Conservation (phyloP, 2,113 vertebrate genomes). For the Semicossyphus pulcher region DNA sequence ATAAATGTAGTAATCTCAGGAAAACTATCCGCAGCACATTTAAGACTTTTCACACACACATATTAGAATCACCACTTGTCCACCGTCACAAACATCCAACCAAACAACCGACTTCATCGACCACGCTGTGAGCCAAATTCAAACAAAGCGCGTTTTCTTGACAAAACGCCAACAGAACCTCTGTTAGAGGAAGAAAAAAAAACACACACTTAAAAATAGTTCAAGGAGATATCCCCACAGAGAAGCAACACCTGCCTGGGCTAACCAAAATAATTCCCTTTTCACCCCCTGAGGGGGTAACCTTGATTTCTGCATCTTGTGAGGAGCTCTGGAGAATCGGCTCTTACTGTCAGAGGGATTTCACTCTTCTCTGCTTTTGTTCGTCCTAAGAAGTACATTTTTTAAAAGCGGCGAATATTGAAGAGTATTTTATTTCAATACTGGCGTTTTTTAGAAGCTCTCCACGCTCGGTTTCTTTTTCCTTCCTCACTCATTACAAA, state of each 20-base stretch:
- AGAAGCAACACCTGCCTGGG: slow-evolving; percentile 58
- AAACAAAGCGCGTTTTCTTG: slow-evolving; percentile 4
- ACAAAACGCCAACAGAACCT: slow-evolving; percentile 31
- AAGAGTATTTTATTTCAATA: no score
- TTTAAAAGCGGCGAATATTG: no score
- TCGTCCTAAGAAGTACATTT: background rate
- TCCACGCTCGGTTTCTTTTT: background rate
- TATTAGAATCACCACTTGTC: no score
- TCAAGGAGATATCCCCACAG: slow-evolving; percentile 59
- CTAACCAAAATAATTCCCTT: slow-evolving; percentile 62
- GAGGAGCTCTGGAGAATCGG: slow-evolving; percentile 45
- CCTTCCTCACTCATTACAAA: no score
- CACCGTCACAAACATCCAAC: no score
- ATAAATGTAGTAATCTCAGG: no score
- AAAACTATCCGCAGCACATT: no score
- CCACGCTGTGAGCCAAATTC: background rate
- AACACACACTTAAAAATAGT: slow-evolving; percentile 37
- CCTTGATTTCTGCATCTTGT: slow-evolving; percentile 67
- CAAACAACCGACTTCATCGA: background rate
- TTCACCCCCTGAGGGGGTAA: slow-evolving; percentile 26
- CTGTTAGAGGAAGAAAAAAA: slow-evolving; percentile 16
- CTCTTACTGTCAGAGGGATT: slow-evolving; percentile 42
- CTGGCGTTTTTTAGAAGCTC: no score
- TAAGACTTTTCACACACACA: no score
- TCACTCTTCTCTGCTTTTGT: slow-evolving; percentile 5